A percentile compares a stretch with the other conserved stretches of the same genome.
Conservation (phyloP, 1,140 invertebrate genomes). For the Choristoneura fumiferana region DNA sequence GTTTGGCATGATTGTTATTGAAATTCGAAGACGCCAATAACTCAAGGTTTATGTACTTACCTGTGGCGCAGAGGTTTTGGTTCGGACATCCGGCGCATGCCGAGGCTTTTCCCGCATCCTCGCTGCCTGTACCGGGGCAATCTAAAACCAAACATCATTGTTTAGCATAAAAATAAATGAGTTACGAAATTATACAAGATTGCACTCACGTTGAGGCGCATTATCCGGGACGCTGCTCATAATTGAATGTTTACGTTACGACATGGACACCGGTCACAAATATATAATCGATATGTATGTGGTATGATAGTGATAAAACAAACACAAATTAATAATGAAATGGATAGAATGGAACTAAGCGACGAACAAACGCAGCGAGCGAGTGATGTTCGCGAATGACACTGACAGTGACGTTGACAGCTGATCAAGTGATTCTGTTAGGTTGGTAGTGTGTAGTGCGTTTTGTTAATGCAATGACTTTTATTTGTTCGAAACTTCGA, state of each 20-base stretch:
- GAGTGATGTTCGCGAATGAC: background rate
- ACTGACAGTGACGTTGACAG: background rate
- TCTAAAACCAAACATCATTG: conserved; percentile 79
- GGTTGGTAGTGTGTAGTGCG: background rate
- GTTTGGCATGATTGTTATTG: no score
- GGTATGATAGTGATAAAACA: no score
- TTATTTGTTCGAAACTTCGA: background rate
- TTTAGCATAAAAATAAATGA: conserved; percentile 21
- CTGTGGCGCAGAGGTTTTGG: conserved; percentile 94
- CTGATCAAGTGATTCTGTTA: background rate
- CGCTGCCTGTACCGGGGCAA: conserved; percentile 96
- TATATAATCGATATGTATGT: background rate
- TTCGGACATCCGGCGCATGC: conserved; percentile 99
- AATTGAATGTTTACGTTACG: conserved; percentile 12
- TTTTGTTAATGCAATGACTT: conserved; percentile 3
- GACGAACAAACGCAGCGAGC: background rate
- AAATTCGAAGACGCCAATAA: no score
- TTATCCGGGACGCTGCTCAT: conserved; percentile 63
- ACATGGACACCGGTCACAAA: background rate
- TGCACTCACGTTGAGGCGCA: conserved; percentile 82
- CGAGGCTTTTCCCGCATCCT: conserved; percentile 93
- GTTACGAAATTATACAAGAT: conserved; percentile 16
- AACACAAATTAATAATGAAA: background rate
- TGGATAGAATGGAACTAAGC: background rate
- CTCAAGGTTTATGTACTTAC: conserved; percentile 34